Conservation (phyloP, 1,140 invertebrate species). For the Augochlora pura region DNA sequence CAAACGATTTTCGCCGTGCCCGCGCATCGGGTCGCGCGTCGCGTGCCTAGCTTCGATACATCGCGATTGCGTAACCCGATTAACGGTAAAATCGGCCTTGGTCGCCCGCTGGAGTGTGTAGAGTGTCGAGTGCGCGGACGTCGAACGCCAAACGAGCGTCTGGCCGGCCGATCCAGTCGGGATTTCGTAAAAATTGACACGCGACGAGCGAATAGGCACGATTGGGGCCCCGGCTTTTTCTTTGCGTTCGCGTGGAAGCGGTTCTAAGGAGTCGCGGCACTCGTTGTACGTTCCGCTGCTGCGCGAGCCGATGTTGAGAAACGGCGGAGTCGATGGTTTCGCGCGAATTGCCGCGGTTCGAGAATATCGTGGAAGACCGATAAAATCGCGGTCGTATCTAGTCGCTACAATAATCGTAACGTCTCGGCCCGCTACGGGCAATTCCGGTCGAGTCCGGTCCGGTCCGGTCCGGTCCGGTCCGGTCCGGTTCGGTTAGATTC, state of each 20-base stretch:
- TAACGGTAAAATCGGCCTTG: slow-evolving; percentile 60
- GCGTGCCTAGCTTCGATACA: slow-evolving; percentile 59
- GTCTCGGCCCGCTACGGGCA: slow-evolving; percentile 41
- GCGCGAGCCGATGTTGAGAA: too few relatives aligned
- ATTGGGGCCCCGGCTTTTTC: too few relatives aligned
- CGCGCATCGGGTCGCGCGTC: slow-evolving; percentile 42
- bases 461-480: slow-evolving; percentile 28
- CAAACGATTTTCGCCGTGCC: too few relatives aligned
- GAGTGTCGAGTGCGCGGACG: too few relatives aligned
- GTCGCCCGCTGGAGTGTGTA: slow-evolving; percentile 5
- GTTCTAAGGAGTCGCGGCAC: too few relatives aligned
- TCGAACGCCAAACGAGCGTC: not conserved
- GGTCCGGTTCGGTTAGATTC: slow-evolving; percentile 25
- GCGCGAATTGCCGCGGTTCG: not conserved
- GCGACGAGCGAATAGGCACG: slow-evolving; percentile 37
- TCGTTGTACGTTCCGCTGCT: too few relatives aligned
- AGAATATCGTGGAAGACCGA: slow-evolving; percentile 24
- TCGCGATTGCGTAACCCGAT: slow-evolving; percentile 64
- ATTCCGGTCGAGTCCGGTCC: slow-evolving; percentile 44
- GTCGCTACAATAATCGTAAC: slow-evolving; percentile 62
- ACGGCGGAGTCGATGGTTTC: not conserved
- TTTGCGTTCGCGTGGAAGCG: too few relatives aligned
- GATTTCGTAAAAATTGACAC: slow-evolving; percentile 57
- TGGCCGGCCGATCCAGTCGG: slow-evolving; percentile 2
- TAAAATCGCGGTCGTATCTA: slow-evolving; percentile 57